Evolutionary conservation across 2,113 vertebrate genomes (phyloP).

Genomic region (Tylochromis polylepis): DNA sequence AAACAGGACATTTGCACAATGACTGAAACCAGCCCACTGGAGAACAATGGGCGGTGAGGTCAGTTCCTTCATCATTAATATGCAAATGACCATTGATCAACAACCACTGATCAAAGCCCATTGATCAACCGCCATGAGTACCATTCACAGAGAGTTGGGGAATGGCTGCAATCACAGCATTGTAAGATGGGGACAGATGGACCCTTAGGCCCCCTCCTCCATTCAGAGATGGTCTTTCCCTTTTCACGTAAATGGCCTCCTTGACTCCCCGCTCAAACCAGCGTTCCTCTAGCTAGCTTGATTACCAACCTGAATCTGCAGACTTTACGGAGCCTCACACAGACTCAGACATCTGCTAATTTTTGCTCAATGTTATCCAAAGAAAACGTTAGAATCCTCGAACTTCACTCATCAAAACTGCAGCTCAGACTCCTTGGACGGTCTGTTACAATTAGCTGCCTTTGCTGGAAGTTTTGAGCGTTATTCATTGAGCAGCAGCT

Average conservation of each 20-base stretch:
- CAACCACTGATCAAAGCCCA: background rate
- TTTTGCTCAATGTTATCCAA: background rate
- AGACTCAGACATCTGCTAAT: background rate
- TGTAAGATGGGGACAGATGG: rapidly evolving
- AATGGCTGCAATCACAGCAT: too few relatives aligned
- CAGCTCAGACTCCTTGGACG: background rate
- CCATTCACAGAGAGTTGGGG: background rate
- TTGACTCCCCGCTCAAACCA: background rate
- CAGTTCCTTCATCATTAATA: background rate
- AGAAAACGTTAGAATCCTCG: background rate
- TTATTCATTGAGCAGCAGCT: background rate
- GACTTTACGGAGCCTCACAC: background rate
- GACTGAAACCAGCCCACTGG: background rate
- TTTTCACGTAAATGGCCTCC: background rate
- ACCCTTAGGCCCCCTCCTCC: rapidly evolving
- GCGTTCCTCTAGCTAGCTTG: background rate
- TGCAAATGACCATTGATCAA: background rate
- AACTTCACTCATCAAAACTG: background rate
- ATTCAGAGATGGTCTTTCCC: background rate
- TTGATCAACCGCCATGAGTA: background rate
- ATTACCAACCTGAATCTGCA: background rate
- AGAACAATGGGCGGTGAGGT: too few relatives aligned
- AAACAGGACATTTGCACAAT: background rate
- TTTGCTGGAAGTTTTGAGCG: background rate
- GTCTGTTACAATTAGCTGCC: background rate